Evolutionary conservation across 2,888 invertebrate species (phyloP).

Genomic region (Cryptocephalus primarius): DNA sequence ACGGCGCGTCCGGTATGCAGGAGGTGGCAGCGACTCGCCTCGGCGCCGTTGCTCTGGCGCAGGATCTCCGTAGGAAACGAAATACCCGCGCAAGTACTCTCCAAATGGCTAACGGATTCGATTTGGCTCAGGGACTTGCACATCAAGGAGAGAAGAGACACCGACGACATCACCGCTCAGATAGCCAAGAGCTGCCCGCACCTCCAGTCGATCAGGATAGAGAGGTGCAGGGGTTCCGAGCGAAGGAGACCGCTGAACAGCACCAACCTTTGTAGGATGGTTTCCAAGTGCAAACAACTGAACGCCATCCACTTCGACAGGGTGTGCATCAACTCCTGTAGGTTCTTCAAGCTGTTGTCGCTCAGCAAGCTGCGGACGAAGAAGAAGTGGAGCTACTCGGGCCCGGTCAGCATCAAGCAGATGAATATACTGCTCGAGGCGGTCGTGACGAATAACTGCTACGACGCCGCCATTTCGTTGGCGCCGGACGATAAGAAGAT

Average conservation of each 20-base stretch:
- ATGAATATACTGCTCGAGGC: conserved; percentile 16
- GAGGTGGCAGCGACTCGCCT: conserved; percentile 15
- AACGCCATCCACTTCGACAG: conserved; percentile 14
- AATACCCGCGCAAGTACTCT: conserved; percentile 14
- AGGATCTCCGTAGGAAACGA: conserved; percentile 13
- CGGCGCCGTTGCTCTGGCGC: conserved; percentile 17
- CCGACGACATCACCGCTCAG: conserved; percentile 11
- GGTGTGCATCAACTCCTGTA: conserved; percentile 15
- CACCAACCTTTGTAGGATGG: conserved; percentile 12
- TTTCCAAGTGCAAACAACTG: conserved; percentile 15
- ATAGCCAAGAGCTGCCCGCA: conserved; percentile 12
- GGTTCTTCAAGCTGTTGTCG: conserved; percentile 16
- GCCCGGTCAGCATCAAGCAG: conserved; percentile 16
- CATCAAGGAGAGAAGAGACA: conserved; percentile 12
- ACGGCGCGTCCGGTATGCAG: conserved; percentile 15
- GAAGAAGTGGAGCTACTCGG: conserved; percentile 11
- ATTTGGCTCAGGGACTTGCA: conserved; percentile 14
- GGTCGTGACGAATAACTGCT: conserved; percentile 10
- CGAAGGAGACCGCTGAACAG: conserved; percentile 10
- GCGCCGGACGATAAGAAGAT: background rate
- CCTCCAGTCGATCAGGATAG: conserved; percentile 11
- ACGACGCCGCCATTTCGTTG: conserved; percentile 3
- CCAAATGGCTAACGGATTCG: conserved; percentile 17
- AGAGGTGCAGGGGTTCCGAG: conserved; percentile 12
- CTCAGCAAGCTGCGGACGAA: conserved; percentile 4